These are phyloP conservation scores for Musca vetustissima DNA, from an alignment of 1,140 invertebrate species.

Conservation along the genomic window DNA sequence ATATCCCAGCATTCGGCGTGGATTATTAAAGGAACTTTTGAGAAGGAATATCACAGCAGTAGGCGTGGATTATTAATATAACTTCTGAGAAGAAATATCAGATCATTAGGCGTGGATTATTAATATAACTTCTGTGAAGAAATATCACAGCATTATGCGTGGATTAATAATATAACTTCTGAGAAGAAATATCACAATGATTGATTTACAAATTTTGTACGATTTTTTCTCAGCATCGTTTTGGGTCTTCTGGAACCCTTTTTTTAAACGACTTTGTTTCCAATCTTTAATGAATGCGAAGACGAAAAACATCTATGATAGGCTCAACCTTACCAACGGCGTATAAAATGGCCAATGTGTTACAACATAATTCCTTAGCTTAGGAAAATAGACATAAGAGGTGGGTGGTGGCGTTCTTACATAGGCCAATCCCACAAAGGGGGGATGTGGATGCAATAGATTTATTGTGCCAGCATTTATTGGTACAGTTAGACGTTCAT, in stretches of 20 bases:
- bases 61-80: too few relatives aligned
- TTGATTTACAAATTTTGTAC: too few relatives aligned
- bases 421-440: constrained; percentile 14
- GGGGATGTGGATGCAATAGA: constrained; percentile 16
- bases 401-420: not conserved
- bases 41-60: too few relatives aligned
- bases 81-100: too few relatives aligned
- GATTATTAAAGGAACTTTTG: too few relatives aligned
- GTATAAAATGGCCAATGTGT: constrained; percentile 16
- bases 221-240: too few relatives aligned
- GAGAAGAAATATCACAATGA: too few relatives aligned
- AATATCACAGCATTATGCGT: too few relatives aligned
- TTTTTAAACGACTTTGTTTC: not conserved
- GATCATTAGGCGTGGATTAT: too few relatives aligned
- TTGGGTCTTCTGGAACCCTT: not conserved
- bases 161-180: too few relatives aligned
- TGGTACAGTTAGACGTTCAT: constrained; percentile 45
- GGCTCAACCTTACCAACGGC: not conserved
- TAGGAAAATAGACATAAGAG: not conserved
- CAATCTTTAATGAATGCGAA: not conserved
- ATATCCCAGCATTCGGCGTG: too few relatives aligned
- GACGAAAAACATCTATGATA: not conserved
- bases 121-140: too few relatives aligned
- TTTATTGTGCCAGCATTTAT: constrained; percentile 28
- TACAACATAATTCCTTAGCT: not conserved